Base-by-base conservation (phyloP, 2,888 invertebrate species). In the Archips xylosteana region DNA sequence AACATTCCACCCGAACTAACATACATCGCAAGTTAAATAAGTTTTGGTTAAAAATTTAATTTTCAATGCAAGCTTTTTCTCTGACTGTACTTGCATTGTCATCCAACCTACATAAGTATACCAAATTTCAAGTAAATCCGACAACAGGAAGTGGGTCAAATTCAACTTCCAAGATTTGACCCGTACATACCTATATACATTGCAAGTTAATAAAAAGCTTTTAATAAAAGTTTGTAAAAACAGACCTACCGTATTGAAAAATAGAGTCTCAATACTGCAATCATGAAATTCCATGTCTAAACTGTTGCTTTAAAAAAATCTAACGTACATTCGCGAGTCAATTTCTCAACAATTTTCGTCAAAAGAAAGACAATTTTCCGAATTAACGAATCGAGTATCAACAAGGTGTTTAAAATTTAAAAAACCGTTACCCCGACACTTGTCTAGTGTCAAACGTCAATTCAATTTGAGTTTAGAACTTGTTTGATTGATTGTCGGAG, bases 391-490 rank as follows among this genome's bases (percentile, higher is more conserved):
- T 2, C 54, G 9, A 54, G 1, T 49, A n/a, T 13, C 0, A 49
- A n/a, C n/a, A 15, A 23, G 15, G 54, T 54, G 54, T 54, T 57
- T 3, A 32, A 63, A 57, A 23, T 57, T 32, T 23, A 63, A 63
- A 32, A 63, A 12, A n/a, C 63, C 63, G 63, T 63, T 63, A 63
- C 63, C 23, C 9, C 34, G 45, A n/a, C 49, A 65, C 65, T 65
- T 47, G n/a, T 32, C 34, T 4, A 36, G 49, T 69, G 63, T 69
- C 73, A 69, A 63, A 68, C 59, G 68, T 69, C 75, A 75, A 75
- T 76, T 75, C 57, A 75, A 70, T 76, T 77, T 49, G 72, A 76
- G 65, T 77, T 76, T 76, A 47, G 72, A 72, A 76, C 73, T 57
- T 59, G 39, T 75, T 74, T 76, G 76, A 76, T 76, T 75, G 78